Conservation (phyloP, 2,888 invertebrate genomes). For the Didymodactylos carnosus region DNA sequence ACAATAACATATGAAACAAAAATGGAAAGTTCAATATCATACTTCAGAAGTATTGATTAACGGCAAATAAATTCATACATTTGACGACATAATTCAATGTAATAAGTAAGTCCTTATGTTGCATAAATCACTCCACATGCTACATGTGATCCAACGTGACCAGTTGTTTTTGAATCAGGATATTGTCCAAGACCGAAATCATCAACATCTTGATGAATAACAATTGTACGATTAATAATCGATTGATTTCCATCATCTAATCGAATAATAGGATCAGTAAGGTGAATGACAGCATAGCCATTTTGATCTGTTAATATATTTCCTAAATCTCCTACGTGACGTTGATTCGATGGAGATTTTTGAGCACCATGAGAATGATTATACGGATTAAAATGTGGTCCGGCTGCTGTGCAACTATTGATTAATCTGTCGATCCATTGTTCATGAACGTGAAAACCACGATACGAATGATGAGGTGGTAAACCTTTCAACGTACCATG, state of each 20-base stretch:
- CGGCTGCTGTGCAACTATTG: not conserved
- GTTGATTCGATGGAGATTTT: not conserved
- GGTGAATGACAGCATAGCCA: not conserved
- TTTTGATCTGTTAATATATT: not conserved
- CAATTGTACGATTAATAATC: not conserved
- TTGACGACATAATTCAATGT: too few relatives aligned
- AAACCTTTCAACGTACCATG: not conserved
- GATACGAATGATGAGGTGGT: not conserved
- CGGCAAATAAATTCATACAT: too few relatives aligned
- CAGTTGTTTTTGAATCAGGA: not conserved
- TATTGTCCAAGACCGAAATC: not conserved
- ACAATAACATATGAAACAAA: too few relatives aligned
- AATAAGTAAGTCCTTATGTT: too few relatives aligned
- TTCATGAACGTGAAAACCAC: not conserved
- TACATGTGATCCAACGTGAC: not conserved
- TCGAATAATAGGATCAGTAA: not conserved
- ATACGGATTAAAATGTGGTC: not conserved
- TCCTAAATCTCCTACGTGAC: not conserved
- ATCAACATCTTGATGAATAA: not conserved
- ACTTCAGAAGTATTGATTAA: too few relatives aligned
- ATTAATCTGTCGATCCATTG: not conserved
- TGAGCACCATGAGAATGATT: not conserved
- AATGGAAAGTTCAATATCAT: too few relatives aligned
- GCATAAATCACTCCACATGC: too few relatives aligned
- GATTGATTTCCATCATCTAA: not conserved